These are phyloP conservation scores for Ramphastos sulfuratus DNA, from an alignment of 2,113 vertebrate species.

Conservation along the genomic window DNA sequence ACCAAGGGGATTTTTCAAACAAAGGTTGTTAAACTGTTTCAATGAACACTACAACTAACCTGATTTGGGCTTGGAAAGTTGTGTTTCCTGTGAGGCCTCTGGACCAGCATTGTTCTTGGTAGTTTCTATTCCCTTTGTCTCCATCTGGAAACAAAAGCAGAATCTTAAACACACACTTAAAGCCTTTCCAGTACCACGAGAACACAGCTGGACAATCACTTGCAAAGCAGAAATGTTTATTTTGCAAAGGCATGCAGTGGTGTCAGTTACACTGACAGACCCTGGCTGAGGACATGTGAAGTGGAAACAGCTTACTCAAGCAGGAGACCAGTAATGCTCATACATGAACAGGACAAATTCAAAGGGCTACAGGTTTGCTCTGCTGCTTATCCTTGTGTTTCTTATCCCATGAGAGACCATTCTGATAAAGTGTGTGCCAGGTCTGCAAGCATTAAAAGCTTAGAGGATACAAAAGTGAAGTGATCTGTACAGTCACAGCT, in stretches of 20 bases:
- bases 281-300: not conserved
- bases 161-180: not conserved
- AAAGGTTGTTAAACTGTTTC: not conserved
- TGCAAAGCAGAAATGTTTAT: not conserved
- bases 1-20: not conserved
- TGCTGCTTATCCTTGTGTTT: not conserved
- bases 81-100: constrained; percentile 62
- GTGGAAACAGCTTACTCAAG: not conserved
- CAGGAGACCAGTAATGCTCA: not conserved
- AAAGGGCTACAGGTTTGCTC: not conserved
- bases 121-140: constrained; percentile 80
- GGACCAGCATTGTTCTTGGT: constrained; percentile 66
- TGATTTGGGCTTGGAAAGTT: constrained; percentile 71
- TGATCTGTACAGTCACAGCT: not conserved
- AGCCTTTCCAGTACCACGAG: not conserved
- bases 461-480: not conserved
- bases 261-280: not conserved
- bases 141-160: constrained; percentile 63
- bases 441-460: not conserved
- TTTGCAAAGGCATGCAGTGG: not conserved
- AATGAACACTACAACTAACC: constrained; percentile 37
- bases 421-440: not conserved
- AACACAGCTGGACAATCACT: not conserved
- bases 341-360: not conserved
- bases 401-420: not conserved